Conservation (phyloP, 2,113 vertebrate species). For the Corythornis madagascariensis region DNA sequence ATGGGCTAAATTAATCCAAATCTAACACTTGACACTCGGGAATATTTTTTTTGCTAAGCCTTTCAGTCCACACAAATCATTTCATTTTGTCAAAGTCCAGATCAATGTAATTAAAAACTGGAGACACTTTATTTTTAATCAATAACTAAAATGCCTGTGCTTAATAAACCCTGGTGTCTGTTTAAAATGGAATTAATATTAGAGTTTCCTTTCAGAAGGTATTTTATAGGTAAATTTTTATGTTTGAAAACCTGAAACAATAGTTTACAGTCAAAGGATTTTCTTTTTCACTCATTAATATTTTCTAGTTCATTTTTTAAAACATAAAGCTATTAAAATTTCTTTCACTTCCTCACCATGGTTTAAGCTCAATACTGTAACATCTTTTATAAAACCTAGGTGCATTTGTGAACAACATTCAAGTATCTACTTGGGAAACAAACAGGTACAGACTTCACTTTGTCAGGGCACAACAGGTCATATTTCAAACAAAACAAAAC, state of each 20-base stretch:
- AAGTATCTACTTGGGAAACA: neutral
- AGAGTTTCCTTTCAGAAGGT: neutral
- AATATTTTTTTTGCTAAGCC: neutral
- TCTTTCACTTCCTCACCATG: neutral
- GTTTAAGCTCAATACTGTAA: neutral
- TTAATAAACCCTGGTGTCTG: constrained; percentile 3
- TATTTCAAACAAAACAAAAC: neutral
- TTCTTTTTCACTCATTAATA: neutral
- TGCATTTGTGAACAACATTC: neutral
- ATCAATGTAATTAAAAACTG: neutral
- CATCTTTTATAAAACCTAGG: neutral
- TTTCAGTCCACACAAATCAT: neutral
- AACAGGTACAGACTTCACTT: neutral
- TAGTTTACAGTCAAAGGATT: neutral
- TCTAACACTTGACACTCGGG: neutral
- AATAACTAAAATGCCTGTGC: neutral
- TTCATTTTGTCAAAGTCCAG: neutral
- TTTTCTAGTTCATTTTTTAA: neutral
- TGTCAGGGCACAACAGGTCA: neutral
- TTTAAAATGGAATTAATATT: neutral
- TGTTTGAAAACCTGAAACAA: neutral
- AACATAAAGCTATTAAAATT: neutral
- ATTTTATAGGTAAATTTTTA: neutral
- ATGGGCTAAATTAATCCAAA: neutral
- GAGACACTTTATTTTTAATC: neutral